Percentiles rank a stretch among this genome's conserved stretches.
These are phyloP conservation scores for Fistularia tabacaria DNA, from an alignment of 2,797 vertebrate species.

Conservation along the genomic window DNA sequence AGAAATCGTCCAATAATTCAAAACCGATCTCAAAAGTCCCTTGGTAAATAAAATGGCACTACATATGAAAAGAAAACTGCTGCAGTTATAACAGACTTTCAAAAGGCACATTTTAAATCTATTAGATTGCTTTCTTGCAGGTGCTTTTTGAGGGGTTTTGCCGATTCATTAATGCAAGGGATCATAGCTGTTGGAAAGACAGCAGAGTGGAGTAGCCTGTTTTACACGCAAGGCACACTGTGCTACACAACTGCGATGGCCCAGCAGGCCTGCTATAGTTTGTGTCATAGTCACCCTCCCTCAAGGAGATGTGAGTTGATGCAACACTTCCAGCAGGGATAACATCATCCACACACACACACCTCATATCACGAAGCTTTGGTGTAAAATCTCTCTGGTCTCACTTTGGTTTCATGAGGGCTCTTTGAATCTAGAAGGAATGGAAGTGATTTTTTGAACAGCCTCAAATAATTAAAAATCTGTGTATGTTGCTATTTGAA, in stretches of 20 bases:
- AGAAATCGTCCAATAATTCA: too few species aligned
- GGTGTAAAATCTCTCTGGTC: constrained; percentile 33
- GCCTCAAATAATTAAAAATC: too few species aligned
- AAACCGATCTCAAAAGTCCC: too few species aligned
- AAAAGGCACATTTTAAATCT: constrained; percentile 1
- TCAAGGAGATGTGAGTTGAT: constrained; percentile 55
- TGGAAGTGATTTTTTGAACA: too few species aligned
- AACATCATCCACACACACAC: constrained; percentile 57
- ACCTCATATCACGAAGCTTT: neutral
- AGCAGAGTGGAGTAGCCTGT: constrained; percentile 30
- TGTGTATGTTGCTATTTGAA: too few species aligned
- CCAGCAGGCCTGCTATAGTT: constrained; percentile 45
- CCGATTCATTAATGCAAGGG: constrained; percentile 48
- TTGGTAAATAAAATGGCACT: too few species aligned
- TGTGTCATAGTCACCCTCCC: constrained; percentile 22
- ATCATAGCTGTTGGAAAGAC: constrained; percentile 50
- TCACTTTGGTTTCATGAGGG: constrained; percentile 20
- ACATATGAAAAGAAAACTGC: too few species aligned
- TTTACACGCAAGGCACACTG: constrained; percentile 56
- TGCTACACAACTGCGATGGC: constrained; percentile 45
- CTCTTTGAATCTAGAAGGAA: too few species aligned
- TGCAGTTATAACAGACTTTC: too few species aligned
- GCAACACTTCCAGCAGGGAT: constrained; percentile 55
- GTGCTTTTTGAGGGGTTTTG: neutral
- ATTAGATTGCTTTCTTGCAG: neutral